Percentiles rank a stretch among this genome's conserved stretches.
Evolutionary conservation across 2,888 invertebrate species (phyloP).

Genomic region (Perithous albicinctus): DNA sequence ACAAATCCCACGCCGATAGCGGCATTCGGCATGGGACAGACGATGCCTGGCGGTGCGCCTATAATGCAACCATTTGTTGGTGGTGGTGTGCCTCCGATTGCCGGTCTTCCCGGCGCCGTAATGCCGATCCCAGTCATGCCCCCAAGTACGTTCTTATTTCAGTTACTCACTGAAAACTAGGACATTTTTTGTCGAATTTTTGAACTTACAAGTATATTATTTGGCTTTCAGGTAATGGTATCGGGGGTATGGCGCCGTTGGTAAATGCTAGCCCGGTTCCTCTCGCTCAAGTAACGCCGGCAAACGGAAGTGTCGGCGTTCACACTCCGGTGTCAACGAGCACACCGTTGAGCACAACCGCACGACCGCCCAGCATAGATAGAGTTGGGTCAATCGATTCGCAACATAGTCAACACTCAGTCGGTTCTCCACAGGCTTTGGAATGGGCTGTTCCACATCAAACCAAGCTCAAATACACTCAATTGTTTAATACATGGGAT

Average conservation of each 20-base stretch:
- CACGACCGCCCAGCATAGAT: constrained; percentile 85
- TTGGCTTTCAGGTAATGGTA: constrained; percentile 72
- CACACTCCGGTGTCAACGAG: constrained; percentile 82
- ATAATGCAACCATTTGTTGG: constrained; percentile 77
- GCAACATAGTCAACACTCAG: constrained; percentile 83
- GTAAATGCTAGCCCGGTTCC: constrained; percentile 73
- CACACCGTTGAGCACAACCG: constrained; percentile 83
- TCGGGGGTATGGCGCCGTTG: constrained; percentile 70
- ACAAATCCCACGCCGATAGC: constrained; percentile 81
- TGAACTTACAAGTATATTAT: constrained; percentile 32
- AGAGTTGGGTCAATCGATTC: constrained; percentile 87
- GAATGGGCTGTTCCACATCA: constrained; percentile 96
- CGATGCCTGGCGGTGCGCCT: constrained; percentile 71
- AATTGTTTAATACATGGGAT: constrained; percentile 97
- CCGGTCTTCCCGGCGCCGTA: constrained; percentile 72
- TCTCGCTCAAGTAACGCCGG: constrained; percentile 68
- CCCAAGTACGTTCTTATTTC: constrained; percentile 70
- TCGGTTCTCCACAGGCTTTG: constrained; percentile 85
- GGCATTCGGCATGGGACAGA: constrained; percentile 80
- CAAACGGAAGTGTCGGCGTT: constrained; percentile 73
- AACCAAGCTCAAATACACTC: constrained; percentile 95
- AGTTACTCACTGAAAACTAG: constrained; percentile 33
- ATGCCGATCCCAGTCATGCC: constrained; percentile 73
- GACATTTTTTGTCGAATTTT: constrained; percentile 12
- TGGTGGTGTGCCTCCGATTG: constrained; percentile 72